Evolutionary conservation across 2,888 invertebrate genomes (phyloP).

Genomic region (Atrina japonica): DNA sequence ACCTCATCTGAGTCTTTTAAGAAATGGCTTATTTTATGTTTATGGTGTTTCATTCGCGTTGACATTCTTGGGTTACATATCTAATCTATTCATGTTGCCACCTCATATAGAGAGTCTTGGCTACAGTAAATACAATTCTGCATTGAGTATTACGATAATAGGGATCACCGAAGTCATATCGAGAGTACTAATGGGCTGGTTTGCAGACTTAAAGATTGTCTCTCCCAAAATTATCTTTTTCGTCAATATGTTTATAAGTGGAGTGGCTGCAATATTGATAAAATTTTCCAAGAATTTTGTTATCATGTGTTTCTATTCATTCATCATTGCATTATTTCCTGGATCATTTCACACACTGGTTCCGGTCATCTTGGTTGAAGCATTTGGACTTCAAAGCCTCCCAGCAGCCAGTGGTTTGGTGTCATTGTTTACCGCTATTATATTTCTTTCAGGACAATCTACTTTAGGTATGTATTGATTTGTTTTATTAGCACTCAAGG

Average conservation of each 20-base stretch:
- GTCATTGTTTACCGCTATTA: conserved; percentile 3
- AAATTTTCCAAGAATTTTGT: not conserved
- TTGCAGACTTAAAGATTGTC: conserved; percentile 88
- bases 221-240: conserved; percentile 81
- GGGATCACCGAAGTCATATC: conserved; percentile 88
- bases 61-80: conserved; percentile 90
- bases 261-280: conserved; percentile 6
- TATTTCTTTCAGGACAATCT: conserved; percentile 3
- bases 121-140: conserved; percentile 80
- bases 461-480: conserved; percentile 34
- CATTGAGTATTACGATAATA: conserved; percentile 84
- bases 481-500: too few relatives aligned
- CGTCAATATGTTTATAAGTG: conserved; percentile 10
- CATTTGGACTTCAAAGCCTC: conserved; percentile 24
- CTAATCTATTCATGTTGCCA: conserved; percentile 88
- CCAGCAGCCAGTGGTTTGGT: conserved; percentile 27
- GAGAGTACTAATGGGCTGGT: conserved; percentile 87
- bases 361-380: conserved; percentile 16
- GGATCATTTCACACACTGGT: conserved; percentile 30
- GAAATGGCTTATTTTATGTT: conserved; percentile 83
- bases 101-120: conserved; percentile 87
- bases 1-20: conserved; percentile 37
- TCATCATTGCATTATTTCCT: conserved; percentile 23
- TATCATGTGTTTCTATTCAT: conserved; percentile 19
- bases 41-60: conserved; percentile 88